phyloP scores from a whole-genome alignment of 2,797 vertebrate genomes.

The Silurus aristotelis region DNA sequence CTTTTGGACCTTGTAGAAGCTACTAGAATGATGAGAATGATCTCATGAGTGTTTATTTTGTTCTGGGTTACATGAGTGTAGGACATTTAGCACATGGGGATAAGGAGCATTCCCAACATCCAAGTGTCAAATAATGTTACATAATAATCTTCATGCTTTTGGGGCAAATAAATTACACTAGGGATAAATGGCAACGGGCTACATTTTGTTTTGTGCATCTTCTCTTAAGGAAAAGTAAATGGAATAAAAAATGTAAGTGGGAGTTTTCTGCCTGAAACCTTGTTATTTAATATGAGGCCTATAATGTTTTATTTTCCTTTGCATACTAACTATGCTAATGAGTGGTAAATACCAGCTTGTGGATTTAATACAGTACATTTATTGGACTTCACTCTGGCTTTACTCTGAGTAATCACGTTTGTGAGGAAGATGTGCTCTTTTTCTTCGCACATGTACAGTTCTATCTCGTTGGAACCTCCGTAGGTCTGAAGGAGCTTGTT shows the following conservation, averaged over 20 bases:
- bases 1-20: neutral
- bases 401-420: constrained; percentile 43
- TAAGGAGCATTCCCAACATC: neutral
- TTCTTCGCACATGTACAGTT: neutral
- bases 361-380: no score
- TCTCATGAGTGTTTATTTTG: constrained; percentile 9
- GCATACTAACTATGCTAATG: no score
- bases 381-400: no score
- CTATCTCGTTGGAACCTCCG: neutral
- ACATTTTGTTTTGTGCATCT: neutral
- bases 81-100: neutral
- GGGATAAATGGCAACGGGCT: neutral
- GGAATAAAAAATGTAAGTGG: neutral
- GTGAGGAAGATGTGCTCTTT: constrained; percentile 18
- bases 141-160: neutral
- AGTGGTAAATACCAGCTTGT: neutral
- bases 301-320: neutral
- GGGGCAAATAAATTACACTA: neutral
- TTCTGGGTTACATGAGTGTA: constrained; percentile 16
- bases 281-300: neutral
- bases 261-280: neutral
- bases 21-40: neutral
- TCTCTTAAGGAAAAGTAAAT: neutral
- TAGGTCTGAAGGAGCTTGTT: constrained; percentile 22
- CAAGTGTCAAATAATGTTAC: neutral